Conservation (phyloP, 2,888 invertebrate genomes). For the Shargacucullia verbasci region DNA sequence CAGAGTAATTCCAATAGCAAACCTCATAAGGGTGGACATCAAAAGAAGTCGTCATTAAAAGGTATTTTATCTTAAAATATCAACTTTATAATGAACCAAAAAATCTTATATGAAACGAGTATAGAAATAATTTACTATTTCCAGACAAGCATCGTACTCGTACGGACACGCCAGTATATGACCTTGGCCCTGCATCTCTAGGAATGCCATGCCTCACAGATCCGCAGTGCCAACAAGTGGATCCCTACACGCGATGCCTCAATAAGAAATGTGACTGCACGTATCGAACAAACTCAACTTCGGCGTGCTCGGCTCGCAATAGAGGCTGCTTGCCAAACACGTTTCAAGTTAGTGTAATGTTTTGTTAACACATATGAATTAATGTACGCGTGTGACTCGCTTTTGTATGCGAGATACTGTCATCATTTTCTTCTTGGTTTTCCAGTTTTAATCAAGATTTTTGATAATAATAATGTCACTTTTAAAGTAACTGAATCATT, state of each 20-base stretch:
- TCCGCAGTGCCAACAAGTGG: slow-evolving; percentile 94
- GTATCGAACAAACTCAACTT: slow-evolving; percentile 88
- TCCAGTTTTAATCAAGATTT: neutral
- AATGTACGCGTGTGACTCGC: slow-evolving; percentile 17
- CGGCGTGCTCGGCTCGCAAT: slow-evolving; percentile 91
- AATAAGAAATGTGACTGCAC: slow-evolving; percentile 94
- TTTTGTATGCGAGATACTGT: slow-evolving; percentile 13
- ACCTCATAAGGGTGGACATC: slow-evolving; percentile 79
- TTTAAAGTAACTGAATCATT: too few species aligned
- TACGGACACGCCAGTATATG: slow-evolving; percentile 76
- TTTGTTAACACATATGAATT: slow-evolving; percentile 32
- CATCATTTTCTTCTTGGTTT: neutral
- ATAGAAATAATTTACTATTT: slow-evolving; percentile 42
- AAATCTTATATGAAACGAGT: neutral
- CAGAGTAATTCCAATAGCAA: slow-evolving; percentile 67
- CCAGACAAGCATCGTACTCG: slow-evolving; percentile 82
- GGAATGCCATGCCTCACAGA: slow-evolving; percentile 93
- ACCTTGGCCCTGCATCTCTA: slow-evolving; percentile 90
- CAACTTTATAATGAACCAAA: neutral
- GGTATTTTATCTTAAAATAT: slow-evolving; percentile 61
- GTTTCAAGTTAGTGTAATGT: slow-evolving; percentile 90
- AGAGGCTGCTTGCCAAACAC: slow-evolving; percentile 95
- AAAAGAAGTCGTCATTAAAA: slow-evolving; percentile 85
- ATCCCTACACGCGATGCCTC: slow-evolving; percentile 93
- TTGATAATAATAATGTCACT: too few species aligned